A percentile compares a stretch with the other conserved stretches of the same genome.
phyloP scores from a whole-genome alignment of 2,797 vertebrate species.

The Acanthiza pusilla region DNA sequence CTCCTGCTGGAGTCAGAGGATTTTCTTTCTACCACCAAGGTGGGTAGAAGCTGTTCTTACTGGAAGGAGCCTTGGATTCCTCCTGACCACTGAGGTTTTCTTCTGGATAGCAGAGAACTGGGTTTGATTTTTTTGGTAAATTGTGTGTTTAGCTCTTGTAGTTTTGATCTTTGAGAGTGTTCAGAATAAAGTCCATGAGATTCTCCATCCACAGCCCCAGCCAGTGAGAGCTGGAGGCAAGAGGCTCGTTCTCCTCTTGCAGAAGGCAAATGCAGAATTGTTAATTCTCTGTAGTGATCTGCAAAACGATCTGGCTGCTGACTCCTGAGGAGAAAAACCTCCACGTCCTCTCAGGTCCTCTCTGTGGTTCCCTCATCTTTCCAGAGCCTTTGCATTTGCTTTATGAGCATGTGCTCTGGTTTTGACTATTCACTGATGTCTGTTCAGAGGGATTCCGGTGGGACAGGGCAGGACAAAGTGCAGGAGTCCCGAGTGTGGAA shows the following conservation, averaged over 20 bases:
- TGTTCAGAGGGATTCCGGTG: background rate
- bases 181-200: background rate
- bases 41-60: background rate
- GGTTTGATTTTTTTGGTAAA: background rate
- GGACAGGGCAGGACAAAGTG: background rate
- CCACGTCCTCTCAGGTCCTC: background rate
- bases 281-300: background rate
- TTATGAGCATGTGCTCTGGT: too few species aligned
- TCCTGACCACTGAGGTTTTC: background rate
- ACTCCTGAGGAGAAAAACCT: background rate
- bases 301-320: background rate
- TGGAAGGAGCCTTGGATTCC: background rate
- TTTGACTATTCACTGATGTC: rapidly evolving
- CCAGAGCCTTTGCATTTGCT: background rate
- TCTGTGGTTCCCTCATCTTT: rapidly evolving
- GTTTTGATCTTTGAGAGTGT: background rate
- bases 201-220: rapidly evolving
- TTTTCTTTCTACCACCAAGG: background rate
- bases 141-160: background rate
- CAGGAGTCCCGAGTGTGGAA: rapidly evolving
- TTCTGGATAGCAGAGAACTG: background rate
- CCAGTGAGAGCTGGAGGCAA: background rate
- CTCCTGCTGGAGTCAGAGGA: background rate
- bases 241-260: background rate
- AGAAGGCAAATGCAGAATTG: background rate